These are phyloP conservation scores for Pangasianodon gigas DNA, from an alignment of 2,113 vertebrate species.

Conservation along the genomic window DNA sequence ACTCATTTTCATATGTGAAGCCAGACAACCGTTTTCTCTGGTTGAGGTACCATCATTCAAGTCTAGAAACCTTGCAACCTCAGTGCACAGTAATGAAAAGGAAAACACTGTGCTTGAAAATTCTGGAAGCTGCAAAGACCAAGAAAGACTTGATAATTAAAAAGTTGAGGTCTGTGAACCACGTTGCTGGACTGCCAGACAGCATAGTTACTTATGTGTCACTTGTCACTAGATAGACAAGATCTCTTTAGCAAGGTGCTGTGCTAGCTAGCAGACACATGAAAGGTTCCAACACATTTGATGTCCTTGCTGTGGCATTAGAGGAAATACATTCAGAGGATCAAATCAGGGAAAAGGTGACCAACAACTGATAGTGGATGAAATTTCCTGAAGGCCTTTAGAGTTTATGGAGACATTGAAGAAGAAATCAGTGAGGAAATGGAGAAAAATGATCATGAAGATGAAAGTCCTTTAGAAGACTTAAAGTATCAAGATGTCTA, in stretches of 20 bases:
- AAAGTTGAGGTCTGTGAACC: slow-evolving; percentile 5
- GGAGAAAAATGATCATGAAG: neutral
- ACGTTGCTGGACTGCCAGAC: slow-evolving; percentile 23
- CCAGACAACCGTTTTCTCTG: neutral
- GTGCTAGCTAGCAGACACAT: neutral
- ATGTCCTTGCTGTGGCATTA: neutral
- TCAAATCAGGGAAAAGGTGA: neutral
- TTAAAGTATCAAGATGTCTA: neutral
- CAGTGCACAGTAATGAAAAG: neutral
- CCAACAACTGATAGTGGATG: neutral
- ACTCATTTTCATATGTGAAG: neutral
- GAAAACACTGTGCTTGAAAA: neutral
- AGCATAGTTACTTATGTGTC: slow-evolving; percentile 4
- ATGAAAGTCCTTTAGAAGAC: neutral
- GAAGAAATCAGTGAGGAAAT: neutral
- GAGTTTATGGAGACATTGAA: neutral
- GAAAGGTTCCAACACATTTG: neutral
- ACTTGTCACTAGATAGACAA: neutral
- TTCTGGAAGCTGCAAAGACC: neutral
- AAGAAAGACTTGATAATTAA: slow-evolving; percentile 18
- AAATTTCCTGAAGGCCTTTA: neutral
- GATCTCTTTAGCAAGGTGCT: neutral
- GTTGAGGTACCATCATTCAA: neutral
- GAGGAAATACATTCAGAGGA: neutral
- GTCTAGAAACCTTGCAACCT: neutral